phyloP scores from a whole-genome alignment of 64 coral and sea anemone genomes.

The Stylophora pistillata region DNA sequence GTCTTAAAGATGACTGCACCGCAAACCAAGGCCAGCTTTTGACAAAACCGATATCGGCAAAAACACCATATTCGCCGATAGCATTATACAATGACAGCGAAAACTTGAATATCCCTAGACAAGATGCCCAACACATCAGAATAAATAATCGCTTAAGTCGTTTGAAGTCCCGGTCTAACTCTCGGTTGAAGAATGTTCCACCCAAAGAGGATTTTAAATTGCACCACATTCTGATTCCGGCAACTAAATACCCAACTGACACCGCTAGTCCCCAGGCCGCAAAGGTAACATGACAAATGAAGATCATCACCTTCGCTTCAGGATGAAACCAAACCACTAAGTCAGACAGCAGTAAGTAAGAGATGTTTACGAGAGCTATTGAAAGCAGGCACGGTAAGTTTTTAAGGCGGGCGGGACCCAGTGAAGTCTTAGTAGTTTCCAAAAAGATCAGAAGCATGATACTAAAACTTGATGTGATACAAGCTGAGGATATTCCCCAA shows the following conservation, averaged over 20 bases:
- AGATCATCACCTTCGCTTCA: slow-evolving; percentile 37
- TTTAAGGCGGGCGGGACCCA: slow-evolving; percentile 62
- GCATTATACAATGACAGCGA: slow-evolving; percentile 11
- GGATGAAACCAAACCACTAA: slow-evolving; percentile 60
- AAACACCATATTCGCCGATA: neutral
- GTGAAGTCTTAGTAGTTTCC: slow-evolving; percentile 64
- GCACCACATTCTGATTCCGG: slow-evolving; percentile 55
- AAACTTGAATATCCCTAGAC: slow-evolving; percentile 32
- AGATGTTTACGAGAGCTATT: slow-evolving; percentile 48
- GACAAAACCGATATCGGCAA: slow-evolving; percentile 13
- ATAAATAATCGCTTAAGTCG: slow-evolving; percentile 7
- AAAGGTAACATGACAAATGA: slow-evolving; percentile 64
- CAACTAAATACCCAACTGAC: slow-evolving; percentile 65
- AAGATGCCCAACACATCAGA: slow-evolving; percentile 39
- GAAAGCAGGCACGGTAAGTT: slow-evolving; percentile 49
- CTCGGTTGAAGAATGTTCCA: neutral
- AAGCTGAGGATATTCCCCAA: slow-evolving; percentile 50
- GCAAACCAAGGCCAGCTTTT: slow-evolving; percentile 49
- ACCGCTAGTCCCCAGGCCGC: slow-evolving; percentile 66
- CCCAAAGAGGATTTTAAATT: slow-evolving; percentile 64
- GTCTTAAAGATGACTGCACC: slow-evolving; percentile 28
- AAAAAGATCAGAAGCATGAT: slow-evolving; percentile 73
- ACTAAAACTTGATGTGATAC: slow-evolving; percentile 65
- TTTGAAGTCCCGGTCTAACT: neutral
- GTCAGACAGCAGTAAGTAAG: slow-evolving; percentile 70